phyloP scores from a whole-genome alignment of 1,140 invertebrate species.

The Ctenoplectra terminalis region DNA sequence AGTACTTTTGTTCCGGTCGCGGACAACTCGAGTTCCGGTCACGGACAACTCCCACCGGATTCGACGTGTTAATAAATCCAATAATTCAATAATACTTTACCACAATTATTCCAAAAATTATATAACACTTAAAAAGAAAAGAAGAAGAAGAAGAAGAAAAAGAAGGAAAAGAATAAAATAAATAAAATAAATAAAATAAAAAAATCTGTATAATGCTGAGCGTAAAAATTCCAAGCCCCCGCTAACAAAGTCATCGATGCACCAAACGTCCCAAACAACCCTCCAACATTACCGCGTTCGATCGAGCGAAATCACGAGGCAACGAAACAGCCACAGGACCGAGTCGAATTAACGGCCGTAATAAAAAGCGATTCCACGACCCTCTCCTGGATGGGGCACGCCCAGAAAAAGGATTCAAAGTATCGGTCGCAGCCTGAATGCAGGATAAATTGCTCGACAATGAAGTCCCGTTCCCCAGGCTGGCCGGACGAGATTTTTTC shows the following conservation, averaged over 20 bases:
- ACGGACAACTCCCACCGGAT: too few species aligned
- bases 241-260: neutral
- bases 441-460: slow-evolving; percentile 70
- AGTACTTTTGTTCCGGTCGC: too few species aligned
- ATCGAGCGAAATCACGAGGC: neutral
- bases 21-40: too few species aligned
- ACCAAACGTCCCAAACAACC: neutral
- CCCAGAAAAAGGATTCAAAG: slow-evolving; percentile 30
- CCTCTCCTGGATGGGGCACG: neutral
- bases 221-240: neutral
- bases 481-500: slow-evolving; percentile 18
- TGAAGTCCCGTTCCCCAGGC: slow-evolving; percentile 38
- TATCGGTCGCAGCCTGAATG: slow-evolving; percentile 59
- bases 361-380: slow-evolving; percentile 42
- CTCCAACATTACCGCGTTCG: neutral
- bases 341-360: slow-evolving; percentile 38
- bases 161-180: too few species aligned
- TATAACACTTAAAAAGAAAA: neutral
- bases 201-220: too few species aligned
- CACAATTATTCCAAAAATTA: too few species aligned
- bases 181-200: too few species aligned
- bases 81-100: too few species aligned
- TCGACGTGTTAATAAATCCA: too few species aligned
- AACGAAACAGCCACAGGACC: neutral
- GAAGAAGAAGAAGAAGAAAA: neutral